Percentiles rank a stretch among this genome's conserved stretches.
Conservation (phyloP, 2,797 vertebrate species). For the Sciurus vulgaris region DNA sequence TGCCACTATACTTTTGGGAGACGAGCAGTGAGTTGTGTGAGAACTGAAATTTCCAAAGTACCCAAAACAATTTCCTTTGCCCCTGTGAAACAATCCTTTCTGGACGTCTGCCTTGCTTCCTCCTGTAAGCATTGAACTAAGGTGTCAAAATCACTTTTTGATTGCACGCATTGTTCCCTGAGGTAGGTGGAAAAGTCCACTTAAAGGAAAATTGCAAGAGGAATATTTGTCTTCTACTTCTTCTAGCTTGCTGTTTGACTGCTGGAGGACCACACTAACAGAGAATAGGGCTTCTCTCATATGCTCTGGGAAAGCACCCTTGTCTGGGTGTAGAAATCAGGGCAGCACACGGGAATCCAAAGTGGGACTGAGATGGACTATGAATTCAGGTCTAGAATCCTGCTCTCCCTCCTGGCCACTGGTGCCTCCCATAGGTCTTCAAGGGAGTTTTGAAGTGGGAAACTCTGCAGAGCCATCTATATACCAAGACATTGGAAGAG, state of each 20-base stretch:
- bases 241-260: not conserved
- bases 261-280: not conserved
- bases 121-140: not conserved
- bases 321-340: not conserved
- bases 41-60: not conserved
- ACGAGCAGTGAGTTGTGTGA: not conserved
- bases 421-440: not conserved
- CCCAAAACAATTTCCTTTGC: not conserved
- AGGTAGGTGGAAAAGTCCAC: not conserved
- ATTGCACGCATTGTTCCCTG: not conserved
- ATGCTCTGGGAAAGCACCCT: not conserved
- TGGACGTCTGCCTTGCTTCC: not conserved
- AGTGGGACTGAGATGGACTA: not conserved
- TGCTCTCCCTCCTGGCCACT: not conserved
- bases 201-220: not conserved
- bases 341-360: not conserved
- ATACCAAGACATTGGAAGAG: not conserved
- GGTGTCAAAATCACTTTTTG: not conserved
- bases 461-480: not conserved
- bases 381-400: not conserved
- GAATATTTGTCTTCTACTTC: not conserved
- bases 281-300: too few relatives aligned
- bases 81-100: not conserved
- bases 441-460: not conserved
- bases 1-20: not conserved